Evolutionary conservation across 2,797 vertebrate species (phyloP).

Genomic region (Anisognathus igniventris): DNA sequence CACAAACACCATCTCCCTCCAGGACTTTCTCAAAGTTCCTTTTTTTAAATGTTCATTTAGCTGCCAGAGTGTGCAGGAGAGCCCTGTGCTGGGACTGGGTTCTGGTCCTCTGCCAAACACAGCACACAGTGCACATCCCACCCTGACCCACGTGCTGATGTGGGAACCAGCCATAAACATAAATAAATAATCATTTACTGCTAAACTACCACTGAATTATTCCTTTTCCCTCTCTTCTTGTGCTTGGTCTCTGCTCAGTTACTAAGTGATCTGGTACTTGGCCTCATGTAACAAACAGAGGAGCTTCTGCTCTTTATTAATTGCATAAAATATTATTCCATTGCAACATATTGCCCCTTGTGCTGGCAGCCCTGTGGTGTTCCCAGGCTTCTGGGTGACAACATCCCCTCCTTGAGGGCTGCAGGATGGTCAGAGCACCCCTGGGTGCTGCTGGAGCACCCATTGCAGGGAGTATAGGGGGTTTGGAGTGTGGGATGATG

Average conservation of each 20-base stretch:
- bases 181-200: not conserved
- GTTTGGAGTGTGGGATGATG: not conserved
- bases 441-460: not conserved
- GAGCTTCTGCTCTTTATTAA: not conserved
- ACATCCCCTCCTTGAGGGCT: not conserved
- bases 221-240: not conserved
- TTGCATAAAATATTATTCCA: not conserved
- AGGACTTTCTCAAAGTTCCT: not conserved
- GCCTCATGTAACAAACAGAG: not conserved
- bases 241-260: not conserved
- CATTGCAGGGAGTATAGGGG: fast-evolving
- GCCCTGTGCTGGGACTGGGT: not conserved
- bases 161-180: not conserved
- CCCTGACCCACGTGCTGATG: fast-evolving
- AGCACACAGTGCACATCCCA: fast-evolving
- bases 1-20: not conserved
- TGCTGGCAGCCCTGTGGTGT: not conserved
- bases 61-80: not conserved
- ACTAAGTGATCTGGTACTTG: not conserved
- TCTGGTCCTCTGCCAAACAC: not conserved
- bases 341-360: not conserved
- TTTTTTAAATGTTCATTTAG: not conserved
- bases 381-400: not conserved
- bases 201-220: not conserved
- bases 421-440: not conserved